These are phyloP conservation scores for Volucella inflata DNA, from an alignment of 2,888 invertebrate genomes.

Conservation along the genomic window DNA sequence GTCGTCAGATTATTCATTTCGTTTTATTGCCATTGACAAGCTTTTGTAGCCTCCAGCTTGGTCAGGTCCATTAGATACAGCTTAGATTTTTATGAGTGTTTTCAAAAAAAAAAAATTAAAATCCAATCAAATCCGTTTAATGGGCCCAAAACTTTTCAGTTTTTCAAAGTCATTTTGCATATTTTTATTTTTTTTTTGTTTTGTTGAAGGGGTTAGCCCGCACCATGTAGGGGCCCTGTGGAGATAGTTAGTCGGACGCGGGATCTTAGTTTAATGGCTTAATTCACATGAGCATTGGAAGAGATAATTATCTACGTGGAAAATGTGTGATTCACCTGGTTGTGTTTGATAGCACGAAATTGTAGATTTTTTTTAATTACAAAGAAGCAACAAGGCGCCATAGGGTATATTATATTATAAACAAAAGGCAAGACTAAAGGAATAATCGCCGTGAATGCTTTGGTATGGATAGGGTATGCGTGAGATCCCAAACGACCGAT, in stretches of 20 bases:
- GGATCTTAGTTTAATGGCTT: conserved; percentile 51
- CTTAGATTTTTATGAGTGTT: neutral
- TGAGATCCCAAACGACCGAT: conserved; percentile 20
- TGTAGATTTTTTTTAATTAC: conserved; percentile 60
- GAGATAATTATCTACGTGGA: no score
- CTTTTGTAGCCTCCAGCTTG: neutral
- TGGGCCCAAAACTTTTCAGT: conserved; percentile 15
- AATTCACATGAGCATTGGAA: conserved; percentile 42
- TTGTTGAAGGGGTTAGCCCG: no score
- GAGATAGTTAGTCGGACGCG: conserved; percentile 31
- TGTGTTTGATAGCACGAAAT: conserved; percentile 48
- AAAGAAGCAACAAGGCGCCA: conserved; percentile 71
- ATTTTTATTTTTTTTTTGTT: no score
- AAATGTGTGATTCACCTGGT: conserved; percentile 56
- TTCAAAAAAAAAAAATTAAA: conserved; percentile 10
- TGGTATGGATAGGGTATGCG: conserved; percentile 14
- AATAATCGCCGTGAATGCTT: conserved; percentile 30
- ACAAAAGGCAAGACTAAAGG: conserved; percentile 27
- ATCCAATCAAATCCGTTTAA: conserved; percentile 54
- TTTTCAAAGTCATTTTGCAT: conserved; percentile 55
- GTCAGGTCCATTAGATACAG: conserved; percentile 4
- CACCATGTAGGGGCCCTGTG: neutral
- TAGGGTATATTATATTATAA: conserved; percentile 31
- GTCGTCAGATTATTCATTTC: conserved; percentile 14
- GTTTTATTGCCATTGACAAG: conserved; percentile 44